Base-by-base conservation (phyloP, 2,113 vertebrate species). In the Amphilophus citrinellus region DNA sequence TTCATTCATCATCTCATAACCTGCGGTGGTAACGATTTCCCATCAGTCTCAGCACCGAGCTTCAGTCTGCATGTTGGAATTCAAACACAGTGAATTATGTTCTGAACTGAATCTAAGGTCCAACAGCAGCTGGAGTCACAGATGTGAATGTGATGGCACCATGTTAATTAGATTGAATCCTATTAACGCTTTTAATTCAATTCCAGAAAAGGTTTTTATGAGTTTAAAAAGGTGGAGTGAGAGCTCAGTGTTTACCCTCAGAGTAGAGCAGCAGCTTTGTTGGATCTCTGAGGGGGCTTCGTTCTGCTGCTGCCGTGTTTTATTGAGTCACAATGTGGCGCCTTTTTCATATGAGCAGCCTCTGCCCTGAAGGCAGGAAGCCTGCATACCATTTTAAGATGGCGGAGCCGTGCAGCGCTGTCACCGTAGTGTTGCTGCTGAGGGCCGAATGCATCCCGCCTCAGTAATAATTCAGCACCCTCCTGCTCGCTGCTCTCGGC, bases 251-350 rank as follows among this genome's bases (percentile, higher is more conserved):
- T 53, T 63, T 59, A 47, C 11, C 24, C 11, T 22, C 47, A 22
- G 10, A 60, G n/a, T 30, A 30, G 63, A 58, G n/a, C 15, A 30
- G 35, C 30, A 82, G 57, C 62, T 5, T 24, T 53, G 42, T 56
- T 61, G 59, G 80, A 50, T 65, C 59, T 50, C 59, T 27, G 30
- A 50, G 60, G 42, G 60, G 66, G 50, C 37, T 58, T 59, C 24
- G 35, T 32, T 78, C 50, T 76, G 53, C 37, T 24, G 47, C 7
- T 47, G 18, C 60, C 76, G 80, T 73, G 47, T 81, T 77, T 81
- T 62, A 77, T 84, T 63, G 77, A 81, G 17, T 59, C n/a, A 15
- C 18, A 13, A 44, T 10, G n/a, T 57, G 37, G 14, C 24, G 14
- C 60, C 35, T 30, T 20, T 76, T 10, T 7, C 61, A 17, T 66